Base-by-base conservation (phyloP, 2,888 invertebrate species). In the Panopea generosa region DNA sequence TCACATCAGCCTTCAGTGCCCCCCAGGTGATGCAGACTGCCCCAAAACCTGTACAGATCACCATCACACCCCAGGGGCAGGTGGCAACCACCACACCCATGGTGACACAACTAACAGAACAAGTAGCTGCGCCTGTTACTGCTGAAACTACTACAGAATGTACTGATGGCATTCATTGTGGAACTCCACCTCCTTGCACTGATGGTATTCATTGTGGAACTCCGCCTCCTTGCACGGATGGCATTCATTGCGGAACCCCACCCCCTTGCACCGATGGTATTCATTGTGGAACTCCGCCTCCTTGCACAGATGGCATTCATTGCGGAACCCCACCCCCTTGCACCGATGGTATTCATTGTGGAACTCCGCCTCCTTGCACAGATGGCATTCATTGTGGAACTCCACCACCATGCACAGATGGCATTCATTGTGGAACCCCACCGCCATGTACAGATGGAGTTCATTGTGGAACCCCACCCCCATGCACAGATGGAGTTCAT, bases 81-180 rank as follows among this genome's bases (percentile, higher is more conserved):
- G 95, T 96, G 69, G 95, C 95, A 1, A 94, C 96, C 76, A 94
- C 96, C 77, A 95, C 95, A 0, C 78, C 85, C 14, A 65, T 82
- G 0, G 77, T 82, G 1, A 78, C 77, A 18, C 63, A 76, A 33
- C 60, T 72, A 3, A 62, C 77, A 18, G 56, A 77, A 29, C 55
- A 77, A 38, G 53, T 69, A 40, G 61, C 73, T 9, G 57, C 73
- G 40, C 68, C 68, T 14, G 62, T 71, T 11, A 66, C 74, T 27
- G 60, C 52, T 53, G 71, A 72, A 27, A 38, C 22, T 24, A 29
- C 56, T 26, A 65, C 60, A n/a, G 57, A 33, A 29, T 79, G 79
- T 53, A 59, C 74, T 14, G 78, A 78, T 67, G 78, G 78, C 3
- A 71, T 74, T 50, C 74, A 78, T 20, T 78, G 78, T 71, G 68